Evolutionary conservation across 2,888 invertebrate species (phyloP), one percentile per base, ranked within the genome.

Genomic region (Amiota communis): DNA sequence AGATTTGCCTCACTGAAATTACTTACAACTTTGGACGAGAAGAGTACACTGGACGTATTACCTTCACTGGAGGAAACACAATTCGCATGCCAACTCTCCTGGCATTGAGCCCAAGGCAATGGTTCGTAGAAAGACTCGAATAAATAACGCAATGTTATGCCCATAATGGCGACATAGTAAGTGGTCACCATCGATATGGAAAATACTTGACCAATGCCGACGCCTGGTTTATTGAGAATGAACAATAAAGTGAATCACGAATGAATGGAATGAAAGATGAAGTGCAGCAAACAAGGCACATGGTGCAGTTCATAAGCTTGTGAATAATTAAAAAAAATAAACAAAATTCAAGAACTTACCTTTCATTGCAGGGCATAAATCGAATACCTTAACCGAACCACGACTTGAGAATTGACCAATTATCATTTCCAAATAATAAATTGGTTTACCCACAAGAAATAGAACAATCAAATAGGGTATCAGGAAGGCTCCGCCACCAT

Each of bases 341-440:
- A 9, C 36, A 36, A 36, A 11, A n/a, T 13, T 11, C 23, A 46
- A 11, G 36, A 15, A 77, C 85, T 86, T 86, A 94, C 95, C 94
- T 92, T 92, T 93, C 87, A 95, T 91, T 0, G 93, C 91, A 8
- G 95, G 95, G 12, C 92, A 91, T 79, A 94, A 89, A 79, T 94
- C 94, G 81, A 90, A 91, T 15, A 93, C 92, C 82, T 93, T 93
- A 15, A 94, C 93, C 73, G 93, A 93, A 12, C 95, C 94, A 77
- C 92, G 91, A 77, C 93, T 93, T 46, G 93, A 92, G 87, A 94
- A 95, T 87, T 95, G 95, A 1, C 95, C 95, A 61, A 95, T 89
- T 8, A 93, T 90, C 90, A 94, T 92, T 89, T 95, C 95, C 89
- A 95, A 88, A 84, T 93, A 94, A 85, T 95, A 94, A 80, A 95